Conservation (phyloP, 2,113 vertebrate species). For the Montifringilla adamsi region DNA sequence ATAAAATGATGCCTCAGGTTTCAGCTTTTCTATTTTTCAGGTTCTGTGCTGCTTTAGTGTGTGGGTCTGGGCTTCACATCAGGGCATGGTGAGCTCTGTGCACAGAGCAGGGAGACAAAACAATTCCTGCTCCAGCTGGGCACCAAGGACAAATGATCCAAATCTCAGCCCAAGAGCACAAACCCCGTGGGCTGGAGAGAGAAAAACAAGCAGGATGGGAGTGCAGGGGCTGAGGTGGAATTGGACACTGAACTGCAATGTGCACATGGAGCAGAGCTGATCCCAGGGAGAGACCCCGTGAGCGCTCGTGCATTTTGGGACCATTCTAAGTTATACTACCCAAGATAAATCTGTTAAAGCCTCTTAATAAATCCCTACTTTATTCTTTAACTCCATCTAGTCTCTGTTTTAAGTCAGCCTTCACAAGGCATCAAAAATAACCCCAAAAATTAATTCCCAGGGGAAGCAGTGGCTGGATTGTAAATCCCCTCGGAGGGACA, state of each 20-base stretch:
- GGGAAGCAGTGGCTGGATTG: neutral
- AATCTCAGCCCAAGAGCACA: neutral
- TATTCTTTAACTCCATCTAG: neutral
- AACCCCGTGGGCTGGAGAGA: neutral
- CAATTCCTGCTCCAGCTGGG: neutral
- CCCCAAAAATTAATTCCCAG: neutral
- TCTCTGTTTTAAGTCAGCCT: neutral
- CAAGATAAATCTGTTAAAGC: neutral
- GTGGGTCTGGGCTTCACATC: neutral
- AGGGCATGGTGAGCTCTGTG: neutral
- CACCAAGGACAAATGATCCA: neutral
- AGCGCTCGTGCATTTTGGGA: rapidly evolving
- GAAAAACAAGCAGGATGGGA: neutral
- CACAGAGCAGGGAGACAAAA: neutral
- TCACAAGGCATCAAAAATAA: neutral
- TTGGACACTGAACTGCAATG: neutral
- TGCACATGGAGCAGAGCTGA: neutral
- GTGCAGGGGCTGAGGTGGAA: too few relatives aligned
- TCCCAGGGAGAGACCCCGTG: rapidly evolving
- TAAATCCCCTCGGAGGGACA: neutral
- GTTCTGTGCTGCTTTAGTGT: neutral
- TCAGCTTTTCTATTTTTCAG: neutral
- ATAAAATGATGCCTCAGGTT: neutral
- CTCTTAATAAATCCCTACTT: neutral
- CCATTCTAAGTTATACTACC: neutral